Percentiles rank a stretch among this genome's conserved stretches.
Evolutionary conservation across 1,140 invertebrate species (phyloP).

Genomic region (Lutraria rhynchaena): DNA sequence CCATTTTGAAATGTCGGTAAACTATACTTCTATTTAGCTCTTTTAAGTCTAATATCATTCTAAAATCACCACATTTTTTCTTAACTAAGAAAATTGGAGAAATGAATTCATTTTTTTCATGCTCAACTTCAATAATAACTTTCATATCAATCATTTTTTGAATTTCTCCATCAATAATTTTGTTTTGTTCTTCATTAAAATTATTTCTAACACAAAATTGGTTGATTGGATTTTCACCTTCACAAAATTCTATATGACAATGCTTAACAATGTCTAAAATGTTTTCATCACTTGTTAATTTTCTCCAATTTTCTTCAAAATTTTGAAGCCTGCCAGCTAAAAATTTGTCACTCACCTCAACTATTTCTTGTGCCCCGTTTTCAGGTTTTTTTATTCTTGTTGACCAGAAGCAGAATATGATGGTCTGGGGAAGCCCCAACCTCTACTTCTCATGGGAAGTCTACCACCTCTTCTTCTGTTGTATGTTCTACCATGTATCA

Average conservation of each 20-base stretch:
- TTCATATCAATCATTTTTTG: slow-evolving; percentile 1
- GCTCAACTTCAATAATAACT: slow-evolving; percentile 31
- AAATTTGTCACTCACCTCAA: not conserved
- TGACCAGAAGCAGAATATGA: not conserved
- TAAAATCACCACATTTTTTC: slow-evolving; percentile 15
- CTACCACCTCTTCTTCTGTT: not conserved
- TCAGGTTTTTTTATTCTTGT: not conserved
- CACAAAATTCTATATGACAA: slow-evolving; percentile 10
- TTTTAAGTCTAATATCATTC: slow-evolving; percentile 29
- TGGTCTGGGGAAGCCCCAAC: not conserved
- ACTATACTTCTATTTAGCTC: slow-evolving; percentile 19
- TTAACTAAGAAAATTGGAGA: slow-evolving; percentile 20
- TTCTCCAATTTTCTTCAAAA: slow-evolving; percentile 15
- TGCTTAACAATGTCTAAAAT: too few relatives aligned
- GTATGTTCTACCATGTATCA: not conserved
- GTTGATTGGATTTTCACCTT: slow-evolving; percentile 19
- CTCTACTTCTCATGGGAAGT: not conserved
- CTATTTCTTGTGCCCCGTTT: too few relatives aligned
- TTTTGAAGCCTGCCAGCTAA: not conserved
- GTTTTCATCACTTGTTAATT: slow-evolving; percentile 2
- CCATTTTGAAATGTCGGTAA: slow-evolving; percentile 37
- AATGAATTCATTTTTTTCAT: slow-evolving; percentile 4
- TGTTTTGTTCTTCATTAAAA: slow-evolving; percentile 2
- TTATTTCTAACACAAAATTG: not conserved
- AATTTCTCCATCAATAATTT: slow-evolving; percentile 31